Base-by-base conservation (phyloP, 1,140 invertebrate species). In the Diachasma alloeum region DNA sequence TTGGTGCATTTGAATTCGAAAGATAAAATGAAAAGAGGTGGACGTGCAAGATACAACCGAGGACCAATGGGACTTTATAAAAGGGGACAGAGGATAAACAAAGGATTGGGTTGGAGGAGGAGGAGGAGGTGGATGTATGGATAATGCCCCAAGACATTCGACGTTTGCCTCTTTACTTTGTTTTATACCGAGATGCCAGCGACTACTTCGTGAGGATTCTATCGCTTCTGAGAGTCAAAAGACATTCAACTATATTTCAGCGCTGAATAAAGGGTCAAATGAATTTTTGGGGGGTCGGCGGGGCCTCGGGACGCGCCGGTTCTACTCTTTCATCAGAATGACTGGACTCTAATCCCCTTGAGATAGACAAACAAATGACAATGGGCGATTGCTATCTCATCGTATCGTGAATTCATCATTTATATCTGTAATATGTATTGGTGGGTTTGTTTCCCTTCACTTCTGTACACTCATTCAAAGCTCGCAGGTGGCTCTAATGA, bases 361-460 rank as follows among this genome's bases (percentile, higher is more conserved):
- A 83, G 78, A 79, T 84, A 85, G 84, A 87, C 85, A 87, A 88
- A 88, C 87, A 87, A 87, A 88, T 88, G 84, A 87, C 85, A 87
- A 87, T 86, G 82, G 82, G 9, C 86, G 86, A 87, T 88, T 77
- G 72, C 24, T 82, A 84, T 84, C 82, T 67, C 44, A 73, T 39
- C 75, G 72, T 69, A 69, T 69, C n/a, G 67, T 44, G 24, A 48
- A 69, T 68, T 19, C 73, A 46, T 67, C 39, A 48, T 68, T 68
- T 66, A 66, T 66, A 26, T 37, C 63, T 24, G 36, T 75, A 19
- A 68, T 69, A 26, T 74, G 9, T 66, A 68, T 79, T 80, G 76
- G 63, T 79, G 77, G 76, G 79, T 56, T 17, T 56, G 66, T 68
- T 68, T 39, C 66, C 36, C 66, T 68, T 68, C 31, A 68, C 66